Percentiles rank a stretch among this genome's conserved stretches.
Evolutionary conservation across 35 echinoderm and acorn worm species (phyloP).

Genomic region (Holothuria glaberrima): DNA sequence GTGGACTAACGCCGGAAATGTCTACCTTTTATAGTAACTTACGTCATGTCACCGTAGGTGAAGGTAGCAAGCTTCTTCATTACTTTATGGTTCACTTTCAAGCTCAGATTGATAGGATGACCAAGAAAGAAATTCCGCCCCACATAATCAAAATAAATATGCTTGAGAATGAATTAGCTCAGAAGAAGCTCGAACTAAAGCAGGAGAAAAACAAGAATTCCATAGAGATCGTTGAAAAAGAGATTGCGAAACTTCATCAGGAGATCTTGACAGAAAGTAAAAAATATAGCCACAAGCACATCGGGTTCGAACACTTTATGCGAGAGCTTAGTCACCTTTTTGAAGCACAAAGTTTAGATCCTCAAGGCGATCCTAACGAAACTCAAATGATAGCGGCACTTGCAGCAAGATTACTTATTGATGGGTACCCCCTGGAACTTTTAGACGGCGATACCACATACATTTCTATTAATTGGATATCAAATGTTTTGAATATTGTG

Average conservation of each 20-base stretch:
- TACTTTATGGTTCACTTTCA: slow-evolving; percentile 19
- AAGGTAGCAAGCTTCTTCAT: neutral
- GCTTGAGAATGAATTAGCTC: neutral
- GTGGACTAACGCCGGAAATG: neutral
- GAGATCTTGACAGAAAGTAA: neutral
- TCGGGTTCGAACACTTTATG: neutral
- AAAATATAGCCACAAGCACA: neutral
- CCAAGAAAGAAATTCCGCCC: neutral
- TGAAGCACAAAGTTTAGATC: neutral
- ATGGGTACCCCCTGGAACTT: slow-evolving; percentile 25
- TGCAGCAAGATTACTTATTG: slow-evolving; percentile 2
- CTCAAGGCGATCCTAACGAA: no score
- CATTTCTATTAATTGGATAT: slow-evolving; percentile 17
- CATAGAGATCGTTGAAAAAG: neutral
- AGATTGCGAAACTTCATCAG: neutral
- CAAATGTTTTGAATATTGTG: neutral
- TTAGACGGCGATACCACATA: slow-evolving; percentile 24
- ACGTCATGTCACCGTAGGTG: neutral
- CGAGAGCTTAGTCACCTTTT: neutral
- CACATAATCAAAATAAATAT: neutral
- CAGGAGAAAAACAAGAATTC: neutral
- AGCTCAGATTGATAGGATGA: neutral
- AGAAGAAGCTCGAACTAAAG: neutral
- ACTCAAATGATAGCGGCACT: neutral
- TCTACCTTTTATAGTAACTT: neutral